A percentile compares a stretch with the other conserved stretches of the same genome.
Conservation (phyloP, 1,140 invertebrate genomes). For the Halesus radiatus region DNA sequence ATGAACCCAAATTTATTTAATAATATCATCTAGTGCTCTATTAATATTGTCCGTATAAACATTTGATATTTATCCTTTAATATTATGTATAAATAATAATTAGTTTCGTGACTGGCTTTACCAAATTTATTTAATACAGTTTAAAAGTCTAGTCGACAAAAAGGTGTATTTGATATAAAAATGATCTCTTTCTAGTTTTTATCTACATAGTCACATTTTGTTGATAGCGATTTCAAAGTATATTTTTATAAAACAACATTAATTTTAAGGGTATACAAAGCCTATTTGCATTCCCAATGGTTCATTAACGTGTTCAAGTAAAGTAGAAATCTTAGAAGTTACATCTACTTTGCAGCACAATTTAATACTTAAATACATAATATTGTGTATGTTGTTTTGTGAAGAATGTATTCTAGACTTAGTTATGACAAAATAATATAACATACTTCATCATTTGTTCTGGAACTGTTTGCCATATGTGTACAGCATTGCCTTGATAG, state of each 20-base stretch:
- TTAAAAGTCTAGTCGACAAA: slow-evolving; percentile 1
- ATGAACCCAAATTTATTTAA: too few relatives aligned
- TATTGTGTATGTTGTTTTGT: slow-evolving; percentile 49
- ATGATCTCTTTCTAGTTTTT: slow-evolving; percentile 36
- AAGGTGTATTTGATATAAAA: slow-evolving; percentile 20
- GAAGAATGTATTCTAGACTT: slow-evolving; percentile 48
- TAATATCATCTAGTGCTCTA: too few relatives aligned
- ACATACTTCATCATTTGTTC: neutral
- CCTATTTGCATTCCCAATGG: slow-evolving; percentile 43
- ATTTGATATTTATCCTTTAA: too few relatives aligned
- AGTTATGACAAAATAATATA: slow-evolving; percentile 5
- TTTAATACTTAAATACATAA: slow-evolving; percentile 14
- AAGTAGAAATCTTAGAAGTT: slow-evolving; percentile 47
- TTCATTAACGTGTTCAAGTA: slow-evolving; percentile 53
- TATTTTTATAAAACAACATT: slow-evolving; percentile 44
- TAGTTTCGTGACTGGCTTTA: slow-evolving; percentile 14
- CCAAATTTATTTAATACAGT: slow-evolving; percentile 9
- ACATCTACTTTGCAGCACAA: slow-evolving; percentile 49
- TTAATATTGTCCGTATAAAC: too few relatives aligned
- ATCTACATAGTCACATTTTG: slow-evolving; percentile 42
- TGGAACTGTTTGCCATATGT: neutral
- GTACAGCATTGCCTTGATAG: neutral
- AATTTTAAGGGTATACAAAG: slow-evolving; percentile 42
- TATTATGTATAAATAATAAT: neutral
- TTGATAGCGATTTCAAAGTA: slow-evolving; percentile 41